phyloP scores from a whole-genome alignment of 2,113 vertebrate species.

The Ctenomys sociabilis region DNA sequence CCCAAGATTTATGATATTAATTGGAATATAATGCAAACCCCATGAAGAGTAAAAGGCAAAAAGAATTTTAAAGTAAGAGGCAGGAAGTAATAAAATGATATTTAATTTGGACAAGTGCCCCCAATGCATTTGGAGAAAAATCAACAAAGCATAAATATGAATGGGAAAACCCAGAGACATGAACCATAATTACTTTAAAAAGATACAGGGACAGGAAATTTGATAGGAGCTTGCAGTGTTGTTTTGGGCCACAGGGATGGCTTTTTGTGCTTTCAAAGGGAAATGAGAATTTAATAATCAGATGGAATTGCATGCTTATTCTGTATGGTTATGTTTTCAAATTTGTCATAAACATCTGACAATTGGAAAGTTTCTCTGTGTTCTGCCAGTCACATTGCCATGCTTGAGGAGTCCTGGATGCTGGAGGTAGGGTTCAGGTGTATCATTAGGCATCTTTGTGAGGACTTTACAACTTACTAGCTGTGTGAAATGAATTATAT shows the following conservation, averaged over 20 bases:
- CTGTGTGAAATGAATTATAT: neutral
- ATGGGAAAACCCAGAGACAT: conserved; percentile 50
- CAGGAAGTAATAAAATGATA: conserved; percentile 66
- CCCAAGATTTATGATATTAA: conserved; percentile 38
- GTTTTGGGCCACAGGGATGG: neutral
- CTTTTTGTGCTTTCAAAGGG: conserved; percentile 26
- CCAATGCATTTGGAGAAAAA: conserved; percentile 64
- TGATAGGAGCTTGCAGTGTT: conserved; percentile 6
- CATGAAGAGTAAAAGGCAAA: conserved; percentile 54
- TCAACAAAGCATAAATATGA: conserved; percentile 60
- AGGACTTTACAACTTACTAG: neutral
- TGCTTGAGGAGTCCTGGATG: neutral
- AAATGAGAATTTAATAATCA: conserved; percentile 56
- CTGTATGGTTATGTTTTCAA: neutral
- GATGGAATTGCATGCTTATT: neutral
- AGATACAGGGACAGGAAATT: conserved; percentile 42
- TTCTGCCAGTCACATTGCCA: neutral
- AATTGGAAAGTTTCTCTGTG: neutral
- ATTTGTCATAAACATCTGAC: neutral
- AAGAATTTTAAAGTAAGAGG: conserved; percentile 55
- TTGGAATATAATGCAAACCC: conserved; percentile 18
- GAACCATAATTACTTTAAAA: conserved; percentile 54
- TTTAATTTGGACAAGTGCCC: conserved; percentile 70
- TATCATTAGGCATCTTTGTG: neutral
- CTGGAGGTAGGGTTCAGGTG: neutral